phyloP scores from a whole-genome alignment of 2,888 invertebrate genomes.

The Petrolisthes manimaculis region DNA sequence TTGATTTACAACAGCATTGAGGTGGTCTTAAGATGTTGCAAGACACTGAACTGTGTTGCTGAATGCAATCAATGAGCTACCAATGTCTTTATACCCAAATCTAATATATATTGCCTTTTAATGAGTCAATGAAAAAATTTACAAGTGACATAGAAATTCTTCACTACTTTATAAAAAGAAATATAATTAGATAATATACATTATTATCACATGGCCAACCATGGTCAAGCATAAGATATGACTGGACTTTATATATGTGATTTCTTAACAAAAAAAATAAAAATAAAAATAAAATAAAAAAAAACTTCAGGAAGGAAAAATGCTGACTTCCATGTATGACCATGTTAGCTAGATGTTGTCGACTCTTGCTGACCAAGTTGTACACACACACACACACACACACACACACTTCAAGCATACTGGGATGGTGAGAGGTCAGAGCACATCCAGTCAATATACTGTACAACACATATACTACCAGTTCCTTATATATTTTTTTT shows the following conservation, averaged over 20 bases:
- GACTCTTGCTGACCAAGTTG: background rate
- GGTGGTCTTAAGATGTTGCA: too few relatives aligned
- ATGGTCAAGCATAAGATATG: conserved; percentile 60
- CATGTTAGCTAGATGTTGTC: conserved; percentile 57
- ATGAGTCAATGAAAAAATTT: conserved; percentile 42
- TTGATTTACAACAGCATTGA: too few relatives aligned
- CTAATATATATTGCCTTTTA: conserved; percentile 32
- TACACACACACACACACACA: background rate
- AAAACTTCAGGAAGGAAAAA: background rate
- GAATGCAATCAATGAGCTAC: too few relatives aligned
- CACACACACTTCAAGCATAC: conserved; percentile 11
- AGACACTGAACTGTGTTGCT: too few relatives aligned
- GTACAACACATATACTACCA: conserved; percentile 61
- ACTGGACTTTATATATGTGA: conserved; percentile 47
- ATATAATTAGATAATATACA: conserved; percentile 62
- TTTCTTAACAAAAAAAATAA: conserved; percentile 12
- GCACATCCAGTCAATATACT: conserved; percentile 54
- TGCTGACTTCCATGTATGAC: conserved; percentile 56
- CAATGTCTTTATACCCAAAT: conserved; percentile 38
- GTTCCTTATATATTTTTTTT: conserved; percentile 36
- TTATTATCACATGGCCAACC: conserved; percentile 62
- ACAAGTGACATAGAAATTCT: conserved; percentile 62
- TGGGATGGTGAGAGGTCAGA: conserved; percentile 27
- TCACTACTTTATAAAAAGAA: conserved; percentile 61
- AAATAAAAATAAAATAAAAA: background rate